Evolutionary conservation across 2,888 invertebrate genomes (phyloP), one percentile per base, ranked within the genome.

Genomic region (Caenorhabditis sinica): DNA sequence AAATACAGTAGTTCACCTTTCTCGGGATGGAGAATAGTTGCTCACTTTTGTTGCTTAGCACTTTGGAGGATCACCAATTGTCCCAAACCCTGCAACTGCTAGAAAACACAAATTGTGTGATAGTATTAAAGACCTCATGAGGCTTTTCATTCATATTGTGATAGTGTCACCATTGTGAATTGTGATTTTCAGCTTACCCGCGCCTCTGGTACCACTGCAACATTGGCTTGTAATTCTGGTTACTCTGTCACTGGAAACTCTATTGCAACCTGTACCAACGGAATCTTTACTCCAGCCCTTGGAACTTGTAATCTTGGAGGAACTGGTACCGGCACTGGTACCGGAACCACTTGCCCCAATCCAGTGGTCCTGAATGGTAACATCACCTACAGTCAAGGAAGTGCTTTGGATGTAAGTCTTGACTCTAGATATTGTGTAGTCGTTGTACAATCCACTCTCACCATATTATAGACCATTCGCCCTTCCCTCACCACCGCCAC

Each of bases 201-300:
- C 4, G 63, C 53, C 0, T 20, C 60, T 2, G 68, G 68, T n/a
- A 69, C 90, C 17, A 84, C 85, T 9, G 90, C 89, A 17, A 86
- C 89, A 8, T 45, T 90, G 9, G 82, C 74, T 2, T 90, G 90
- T 40, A 85, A 83, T 71, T 25, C 75, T 15, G 89, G 89, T 9
- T 84, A 75, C 43, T 79, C 86, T 1, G 63, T 86, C 15, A 71
- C 30, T 23, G 83, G 83, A 61, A 82, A 43, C 2, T 25, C 71
- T 9, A n/a, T 9, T 8, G 20, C 79, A 9, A 76, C 74, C 0
- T 82, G 86, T 51, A 66, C 74, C 17, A 61, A 45, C 25, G 86
- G 87, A 51, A 36, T 53, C 1, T 87, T 86, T 81, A 68, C 61
- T 13, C 71, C 71, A 17, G 25, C 71, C 0, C 40, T 71, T 17